Conservation (phyloP, 2,113 vertebrate species). For the Ellobius talpinus region DNA sequence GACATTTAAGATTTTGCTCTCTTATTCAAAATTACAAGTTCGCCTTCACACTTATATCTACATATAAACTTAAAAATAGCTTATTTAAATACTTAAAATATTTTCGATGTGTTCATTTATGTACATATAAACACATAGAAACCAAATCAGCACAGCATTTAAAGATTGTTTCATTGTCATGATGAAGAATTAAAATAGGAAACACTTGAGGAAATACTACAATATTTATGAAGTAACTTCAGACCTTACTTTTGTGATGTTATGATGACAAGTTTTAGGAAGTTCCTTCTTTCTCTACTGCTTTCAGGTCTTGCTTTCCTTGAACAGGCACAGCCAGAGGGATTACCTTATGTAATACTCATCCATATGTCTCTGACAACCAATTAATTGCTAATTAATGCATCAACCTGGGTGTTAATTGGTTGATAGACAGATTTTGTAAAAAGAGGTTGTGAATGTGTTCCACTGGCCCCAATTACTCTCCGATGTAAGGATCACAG, state of each 20-base stretch:
- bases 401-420: slow-evolving; percentile 72
- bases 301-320: slow-evolving; percentile 63
- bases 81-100: neutral
- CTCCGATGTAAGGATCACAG: neutral
- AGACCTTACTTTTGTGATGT: slow-evolving; percentile 17
- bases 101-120: too few species aligned
- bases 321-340: slow-evolving; percentile 61
- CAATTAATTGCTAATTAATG: slow-evolving; percentile 79
- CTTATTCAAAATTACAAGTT: neutral
- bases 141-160: neutral
- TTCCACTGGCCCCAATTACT: slow-evolving; percentile 1
- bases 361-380: slow-evolving; percentile 73
- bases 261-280: slow-evolving; percentile 36
- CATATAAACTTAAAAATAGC: neutral
- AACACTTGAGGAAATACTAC: slow-evolving; percentile 44
- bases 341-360: slow-evolving; percentile 62
- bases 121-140: neutral
- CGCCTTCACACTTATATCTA: neutral
- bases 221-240: neutral
- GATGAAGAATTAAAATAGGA: neutral
- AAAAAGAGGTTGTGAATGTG: slow-evolving; percentile 56
- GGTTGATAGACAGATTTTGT: slow-evolving; percentile 71
- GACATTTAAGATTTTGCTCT: slow-evolving; percentile 13
- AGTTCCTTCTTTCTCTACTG: slow-evolving; percentile 37
- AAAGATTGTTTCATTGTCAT: slow-evolving; percentile 33